Evolutionary conservation across 2,888 invertebrate genomes (phyloP).

Genomic region (Stegana nigrithorax): DNA sequence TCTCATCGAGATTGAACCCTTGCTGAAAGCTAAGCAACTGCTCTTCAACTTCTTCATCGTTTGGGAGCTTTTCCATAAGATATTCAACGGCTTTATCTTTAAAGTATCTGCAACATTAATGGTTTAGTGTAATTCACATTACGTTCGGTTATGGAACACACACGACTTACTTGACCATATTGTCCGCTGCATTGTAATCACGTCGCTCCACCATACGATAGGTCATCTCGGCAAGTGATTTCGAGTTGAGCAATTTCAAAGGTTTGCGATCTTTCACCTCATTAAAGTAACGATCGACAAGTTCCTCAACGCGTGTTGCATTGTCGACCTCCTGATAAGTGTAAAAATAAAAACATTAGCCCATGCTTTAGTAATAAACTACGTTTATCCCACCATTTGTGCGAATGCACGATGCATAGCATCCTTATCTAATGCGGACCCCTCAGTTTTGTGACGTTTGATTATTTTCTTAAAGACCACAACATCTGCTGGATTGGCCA

Average conservation of each 20-base stretch:
- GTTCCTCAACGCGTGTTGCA: conserved; percentile 71
- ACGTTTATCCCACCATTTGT: conserved; percentile 37
- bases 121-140: not conserved
- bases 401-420: conserved; percentile 60
- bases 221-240: conserved; percentile 83
- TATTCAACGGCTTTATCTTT: conserved; percentile 70
- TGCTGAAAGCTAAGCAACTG: conserved; percentile 70
- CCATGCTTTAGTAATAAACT: not conserved
- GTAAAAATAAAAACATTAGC: not conserved
- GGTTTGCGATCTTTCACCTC: conserved; percentile 70
- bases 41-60: conserved; percentile 69
- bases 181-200: conserved; percentile 72
- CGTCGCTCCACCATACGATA: conserved; percentile 74
- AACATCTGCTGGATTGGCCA: conserved; percentile 87
- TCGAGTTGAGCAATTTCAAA: conserved; percentile 79
- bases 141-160: not conserved
- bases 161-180: conserved; percentile 70
- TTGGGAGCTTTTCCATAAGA: conserved; percentile 69
- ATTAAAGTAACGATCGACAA: conserved; percentile 74
- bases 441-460: conserved; percentile 49
- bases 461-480: conserved; percentile 76
- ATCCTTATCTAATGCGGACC: conserved; percentile 53
- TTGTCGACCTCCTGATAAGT: conserved; percentile 59
- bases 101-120: conserved; percentile 68
- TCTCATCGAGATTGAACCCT: conserved; percentile 48